Conservation (phyloP, 2,888 invertebrate genomes). For the Polia nebulosa region DNA sequence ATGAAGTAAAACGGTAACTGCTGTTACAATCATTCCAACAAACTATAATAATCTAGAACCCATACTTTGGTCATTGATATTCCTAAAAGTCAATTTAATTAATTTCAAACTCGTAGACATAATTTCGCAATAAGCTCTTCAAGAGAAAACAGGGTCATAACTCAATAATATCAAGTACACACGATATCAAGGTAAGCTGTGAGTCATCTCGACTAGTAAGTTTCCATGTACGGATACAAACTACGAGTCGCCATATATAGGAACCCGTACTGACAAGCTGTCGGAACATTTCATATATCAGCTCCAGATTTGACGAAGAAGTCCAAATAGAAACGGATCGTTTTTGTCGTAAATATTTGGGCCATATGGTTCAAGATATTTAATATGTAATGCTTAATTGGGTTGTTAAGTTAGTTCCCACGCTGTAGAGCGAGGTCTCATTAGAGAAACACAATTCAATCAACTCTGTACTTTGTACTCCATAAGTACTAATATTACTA, state of each 20-base stretch:
- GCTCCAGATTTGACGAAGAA: constrained; percentile 29
- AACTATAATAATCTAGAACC: background rate
- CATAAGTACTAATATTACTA: background rate
- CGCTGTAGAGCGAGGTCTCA: background rate
- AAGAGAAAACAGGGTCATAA: constrained; percentile 36
- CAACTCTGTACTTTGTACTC: background rate
- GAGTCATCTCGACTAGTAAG: constrained; percentile 40
- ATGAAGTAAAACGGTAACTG: no score
- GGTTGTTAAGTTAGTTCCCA: constrained; percentile 25
- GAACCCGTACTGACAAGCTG: constrained; percentile 17
- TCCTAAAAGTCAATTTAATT: background rate
- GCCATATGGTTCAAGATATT: constrained; percentile 24
- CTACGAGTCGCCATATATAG: constrained; percentile 23
- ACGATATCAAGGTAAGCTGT: constrained; percentile 28
- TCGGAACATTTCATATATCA: constrained; percentile 19
- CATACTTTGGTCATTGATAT: background rate
- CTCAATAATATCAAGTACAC: constrained; percentile 20
- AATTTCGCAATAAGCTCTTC: constrained; percentile 23
- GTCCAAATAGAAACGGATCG: constrained; percentile 21
- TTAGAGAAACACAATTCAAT: background rate
- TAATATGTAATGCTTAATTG: background rate
- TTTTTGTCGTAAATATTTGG: constrained; percentile 28
- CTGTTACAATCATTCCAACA: background rate
- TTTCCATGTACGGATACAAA: constrained; percentile 18
- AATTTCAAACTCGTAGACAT: background rate